These are phyloP conservation scores for Eupeodes latifasciatus DNA, from an alignment of 2,888 invertebrate species.

Conservation along the genomic window DNA sequence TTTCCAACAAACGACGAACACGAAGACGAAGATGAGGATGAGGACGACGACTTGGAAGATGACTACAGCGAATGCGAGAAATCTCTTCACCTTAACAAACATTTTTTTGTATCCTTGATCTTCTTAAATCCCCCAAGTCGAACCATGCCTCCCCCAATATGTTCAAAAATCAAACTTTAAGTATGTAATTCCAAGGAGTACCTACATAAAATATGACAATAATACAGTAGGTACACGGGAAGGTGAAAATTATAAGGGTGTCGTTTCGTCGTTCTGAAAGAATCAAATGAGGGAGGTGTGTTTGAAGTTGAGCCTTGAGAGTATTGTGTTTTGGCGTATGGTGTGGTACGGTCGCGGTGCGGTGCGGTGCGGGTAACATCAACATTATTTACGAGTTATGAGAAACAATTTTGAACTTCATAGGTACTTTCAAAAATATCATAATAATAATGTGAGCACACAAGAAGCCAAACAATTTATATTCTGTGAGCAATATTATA, in stretches of 20 bases:
- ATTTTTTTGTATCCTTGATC: slow-evolving; percentile 19
- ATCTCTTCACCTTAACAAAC: slow-evolving; percentile 21
- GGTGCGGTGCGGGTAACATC: slow-evolving; percentile 16
- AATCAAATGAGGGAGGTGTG: neutral
- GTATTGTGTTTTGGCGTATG: no score
- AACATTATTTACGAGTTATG: slow-evolving; percentile 60
- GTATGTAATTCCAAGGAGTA: slow-evolving; percentile 39
- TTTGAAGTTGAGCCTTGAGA: no score
- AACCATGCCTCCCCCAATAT: slow-evolving; percentile 23
- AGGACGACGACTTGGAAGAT: neutral
- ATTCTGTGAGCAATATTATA: slow-evolving; percentile 29
- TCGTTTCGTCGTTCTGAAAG: neutral
- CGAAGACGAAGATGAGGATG: neutral
- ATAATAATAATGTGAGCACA: neutral
- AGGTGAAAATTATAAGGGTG: slow-evolving; percentile 44
- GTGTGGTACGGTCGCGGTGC: neutral
- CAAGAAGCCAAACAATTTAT: slow-evolving; percentile 30
- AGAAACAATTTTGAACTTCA: slow-evolving; percentile 35
- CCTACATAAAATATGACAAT: slow-evolving; percentile 47
- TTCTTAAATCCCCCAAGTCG: slow-evolving; percentile 30
- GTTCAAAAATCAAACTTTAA: slow-evolving; percentile 52
- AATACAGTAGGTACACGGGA: slow-evolving; percentile 24
- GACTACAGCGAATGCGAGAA: slow-evolving; percentile 27
- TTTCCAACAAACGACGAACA: neutral
- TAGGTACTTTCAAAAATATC: slow-evolving; percentile 12